Base-by-base conservation (phyloP, 2,797 vertebrate species). In the Enteromius trimaculatus region DNA sequence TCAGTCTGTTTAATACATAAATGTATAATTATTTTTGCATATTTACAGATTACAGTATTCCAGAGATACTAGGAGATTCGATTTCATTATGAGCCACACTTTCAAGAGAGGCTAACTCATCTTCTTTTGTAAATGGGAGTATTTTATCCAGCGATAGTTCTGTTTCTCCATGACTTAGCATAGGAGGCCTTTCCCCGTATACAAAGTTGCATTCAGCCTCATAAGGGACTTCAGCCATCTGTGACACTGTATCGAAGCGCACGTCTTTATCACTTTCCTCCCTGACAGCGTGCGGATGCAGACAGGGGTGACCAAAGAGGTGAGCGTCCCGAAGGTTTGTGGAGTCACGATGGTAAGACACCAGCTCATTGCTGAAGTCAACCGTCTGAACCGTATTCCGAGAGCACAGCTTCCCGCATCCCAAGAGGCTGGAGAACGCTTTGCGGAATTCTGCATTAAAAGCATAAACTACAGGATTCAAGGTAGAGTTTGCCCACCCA, bases 401-500 rank as follows among this genome's bases (percentile, higher is more conserved):
- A 83, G 91, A 89, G 85, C 95, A 96, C 64, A 91, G 91, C 1
- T 80, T 82, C 58, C 89, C 88, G 3, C 95, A 95, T 88, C 94
- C 94, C 89, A 96, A 85, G 83, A 96, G 91, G 74, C 92, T 92
- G 23, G 93, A 86, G 70, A 96, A 96, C 2, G 95, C 95, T 82
- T 91, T 90, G 6, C 92, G 87, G 89, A 96, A 96, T 37, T 96
- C 95, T 0, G 92, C 92, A 14, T 95, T 96, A 89, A 96, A 96
- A 66, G 95, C 93, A 0, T 95, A 96, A 42, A 96, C 94, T 49
- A 96, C 86, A 4, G 95, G 95, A 68, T 95, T 95, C 74, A 96
- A 89, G 14, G 94, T 94, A 0, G 95, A 96, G 87, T 96, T 96
- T 71, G 96, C 94, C 95, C 95, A 96, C 9, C 95, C 95, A 9